These are phyloP conservation scores for Hermaeophaga mercurialis DNA, from an alignment of 2,888 invertebrate species.

Conservation along the genomic window DNA sequence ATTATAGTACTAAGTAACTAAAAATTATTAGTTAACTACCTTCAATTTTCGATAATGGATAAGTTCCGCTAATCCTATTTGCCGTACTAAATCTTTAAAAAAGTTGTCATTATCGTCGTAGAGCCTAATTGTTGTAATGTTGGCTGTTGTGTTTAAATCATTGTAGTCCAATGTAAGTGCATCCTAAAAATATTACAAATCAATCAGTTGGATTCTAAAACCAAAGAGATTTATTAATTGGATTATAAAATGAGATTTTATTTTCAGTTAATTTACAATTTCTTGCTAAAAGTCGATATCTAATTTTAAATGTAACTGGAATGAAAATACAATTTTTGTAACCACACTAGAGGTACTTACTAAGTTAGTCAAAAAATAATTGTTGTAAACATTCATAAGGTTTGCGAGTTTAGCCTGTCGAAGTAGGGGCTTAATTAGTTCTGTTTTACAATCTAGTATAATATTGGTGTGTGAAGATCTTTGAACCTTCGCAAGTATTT, in stretches of 20 bases:
- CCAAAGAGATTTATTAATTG: too few relatives aligned
- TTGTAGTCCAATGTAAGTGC: slow-evolving; percentile 68
- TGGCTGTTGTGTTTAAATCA: slow-evolving; percentile 66
- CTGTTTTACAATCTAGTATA: slow-evolving; percentile 74
- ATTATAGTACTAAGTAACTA: too few relatives aligned
- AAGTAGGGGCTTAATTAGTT: slow-evolving; percentile 62
- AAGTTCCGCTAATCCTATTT: slow-evolving; percentile 24
- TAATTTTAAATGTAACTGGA: too few relatives aligned
- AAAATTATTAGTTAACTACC: too few relatives aligned
- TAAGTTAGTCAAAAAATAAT: slow-evolving; percentile 66
- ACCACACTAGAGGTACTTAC: too few relatives aligned
- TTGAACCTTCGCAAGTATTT: slow-evolving; percentile 75
- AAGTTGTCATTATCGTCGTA: slow-evolving; percentile 60
- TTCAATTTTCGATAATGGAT: slow-evolving; percentile 24
- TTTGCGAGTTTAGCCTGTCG: slow-evolving; percentile 81
- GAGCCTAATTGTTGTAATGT: slow-evolving; percentile 72
- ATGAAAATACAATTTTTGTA: too few relatives aligned
- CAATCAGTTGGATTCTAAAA: too few relatives aligned
- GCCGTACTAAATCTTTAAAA: slow-evolving; percentile 16
- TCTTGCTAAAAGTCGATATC: too few relatives aligned
- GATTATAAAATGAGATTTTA: too few relatives aligned
- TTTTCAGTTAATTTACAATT: too few relatives aligned
- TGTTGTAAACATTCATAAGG: slow-evolving; percentile 73
- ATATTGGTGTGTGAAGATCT: slow-evolving; percentile 73
- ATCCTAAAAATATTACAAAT: slow-evolving; percentile 55